These are phyloP conservation scores for Abramis brama DNA, from an alignment of 2,113 vertebrate genomes.

Conservation along the genomic window DNA sequence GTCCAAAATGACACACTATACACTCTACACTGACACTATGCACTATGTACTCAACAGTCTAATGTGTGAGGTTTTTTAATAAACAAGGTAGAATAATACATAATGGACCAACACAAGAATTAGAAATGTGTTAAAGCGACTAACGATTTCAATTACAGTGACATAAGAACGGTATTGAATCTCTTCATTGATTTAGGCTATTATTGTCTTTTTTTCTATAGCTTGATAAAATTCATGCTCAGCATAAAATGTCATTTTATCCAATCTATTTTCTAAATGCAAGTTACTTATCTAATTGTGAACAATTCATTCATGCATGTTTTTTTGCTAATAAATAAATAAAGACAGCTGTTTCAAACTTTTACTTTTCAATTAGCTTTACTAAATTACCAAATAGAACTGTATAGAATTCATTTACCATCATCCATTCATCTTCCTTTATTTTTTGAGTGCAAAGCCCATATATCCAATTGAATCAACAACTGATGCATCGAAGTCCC, in stretches of 20 bases:
- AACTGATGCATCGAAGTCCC: too few species aligned
- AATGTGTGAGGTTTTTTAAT: background rate
- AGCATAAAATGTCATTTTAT: too few species aligned
- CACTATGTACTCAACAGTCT: background rate
- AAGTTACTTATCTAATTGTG: background rate
- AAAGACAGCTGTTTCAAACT: too few species aligned
- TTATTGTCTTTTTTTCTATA: too few species aligned
- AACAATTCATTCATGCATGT: background rate
- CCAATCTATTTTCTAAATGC: background rate
- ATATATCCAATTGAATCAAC: too few species aligned
- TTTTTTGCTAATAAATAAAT: background rate
- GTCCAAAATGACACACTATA: background rate
- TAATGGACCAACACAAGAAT: background rate
- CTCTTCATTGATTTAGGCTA: background rate
- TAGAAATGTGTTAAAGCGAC: background rate
- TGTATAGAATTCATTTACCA: too few species aligned
- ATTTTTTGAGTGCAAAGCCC: too few species aligned
- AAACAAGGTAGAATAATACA: slow-evolving; percentile 34
- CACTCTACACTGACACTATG: too few species aligned
- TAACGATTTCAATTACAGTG: background rate
- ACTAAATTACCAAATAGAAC: too few species aligned
- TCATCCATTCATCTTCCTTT: too few species aligned
- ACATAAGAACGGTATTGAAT: background rate
- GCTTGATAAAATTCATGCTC: background rate
- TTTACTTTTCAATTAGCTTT: too few species aligned